phyloP scores from a whole-genome alignment of 2,797 vertebrate genomes.

The Anolis apletophallus region DNA sequence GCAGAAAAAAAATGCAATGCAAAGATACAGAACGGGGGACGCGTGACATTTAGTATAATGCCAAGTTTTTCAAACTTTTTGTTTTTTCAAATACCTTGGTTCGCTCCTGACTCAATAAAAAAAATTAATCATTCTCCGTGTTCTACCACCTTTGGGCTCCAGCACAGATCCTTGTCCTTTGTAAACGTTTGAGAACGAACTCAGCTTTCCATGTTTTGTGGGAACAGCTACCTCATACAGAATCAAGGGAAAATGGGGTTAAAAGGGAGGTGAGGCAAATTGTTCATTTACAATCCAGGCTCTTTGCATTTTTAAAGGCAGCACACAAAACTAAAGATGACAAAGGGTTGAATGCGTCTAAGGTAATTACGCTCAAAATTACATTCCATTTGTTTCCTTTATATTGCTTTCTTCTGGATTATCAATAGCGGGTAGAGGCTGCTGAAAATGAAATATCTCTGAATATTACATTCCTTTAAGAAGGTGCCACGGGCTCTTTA shows the following conservation, averaged over 20 bases:
- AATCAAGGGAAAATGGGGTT: constrained; percentile 22
- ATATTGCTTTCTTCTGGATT: constrained; percentile 66
- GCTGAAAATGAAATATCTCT: constrained; percentile 67
- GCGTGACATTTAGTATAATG: too few relatives aligned
- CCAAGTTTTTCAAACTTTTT: too few relatives aligned
- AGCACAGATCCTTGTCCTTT: neutral
- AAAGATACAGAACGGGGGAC: too few relatives aligned
- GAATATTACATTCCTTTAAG: constrained; percentile 68
- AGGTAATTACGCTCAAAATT: constrained; percentile 73
- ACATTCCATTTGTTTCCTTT: constrained; percentile 59
- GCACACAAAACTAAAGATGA: constrained; percentile 67
- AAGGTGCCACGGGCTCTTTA: constrained; percentile 52
- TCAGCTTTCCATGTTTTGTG: constrained; percentile 18
- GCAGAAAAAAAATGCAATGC: too few relatives aligned
- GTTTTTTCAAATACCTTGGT: too few relatives aligned
- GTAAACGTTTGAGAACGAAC: neutral
- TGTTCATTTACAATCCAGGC: constrained; percentile 58
- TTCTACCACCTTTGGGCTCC: neutral
- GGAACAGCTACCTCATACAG: constrained; percentile 59
- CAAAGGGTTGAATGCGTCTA: constrained; percentile 60
- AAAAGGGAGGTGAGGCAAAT: constrained; percentile 57
- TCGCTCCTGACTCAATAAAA: too few relatives aligned
- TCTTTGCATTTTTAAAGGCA: constrained; percentile 64
- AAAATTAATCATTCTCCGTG: too few relatives aligned
- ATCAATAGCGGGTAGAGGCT: constrained; percentile 60